Evolutionary conservation across 30 jellyfish, hydroid and myxozoan genomes (phyloP).

Genomic region (Mastigias papua): DNA sequence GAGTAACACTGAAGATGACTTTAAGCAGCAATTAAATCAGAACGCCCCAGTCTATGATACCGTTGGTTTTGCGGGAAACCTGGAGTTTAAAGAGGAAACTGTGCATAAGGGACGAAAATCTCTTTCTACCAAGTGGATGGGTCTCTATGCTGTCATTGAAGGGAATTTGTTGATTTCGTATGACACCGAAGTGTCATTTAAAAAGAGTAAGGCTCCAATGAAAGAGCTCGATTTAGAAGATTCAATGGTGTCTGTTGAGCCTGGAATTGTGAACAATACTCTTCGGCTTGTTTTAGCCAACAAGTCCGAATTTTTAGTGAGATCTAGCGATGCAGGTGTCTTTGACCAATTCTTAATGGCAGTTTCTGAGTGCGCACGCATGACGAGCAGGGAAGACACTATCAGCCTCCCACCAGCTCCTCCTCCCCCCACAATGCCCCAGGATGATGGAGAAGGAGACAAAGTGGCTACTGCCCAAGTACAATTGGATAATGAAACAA

Average conservation of each 20-base stretch:
- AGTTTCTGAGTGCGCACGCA: constrained; percentile 57
- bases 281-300: constrained; percentile 55
- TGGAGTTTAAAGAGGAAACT: constrained; percentile 40
- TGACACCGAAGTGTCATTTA: constrained; percentile 25
- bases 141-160: constrained; percentile 25
- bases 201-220: constrained; percentile 6
- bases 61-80: constrained; percentile 55
- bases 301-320: constrained; percentile 41
- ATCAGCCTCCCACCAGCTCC: constrained; percentile 69
- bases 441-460: neutral
- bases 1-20: constrained; percentile 10
- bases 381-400: constrained; percentile 49
- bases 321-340: constrained; percentile 34
- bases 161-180: constrained; percentile 2
- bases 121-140: constrained; percentile 46
- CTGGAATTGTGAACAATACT: neutral
- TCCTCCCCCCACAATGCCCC: constrained; percentile 67
- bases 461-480: no score
- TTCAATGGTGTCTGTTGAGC: constrained; percentile 46
- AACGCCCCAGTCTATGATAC: neutral
- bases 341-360: constrained; percentile 72
- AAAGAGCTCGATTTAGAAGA: constrained; percentile 19
- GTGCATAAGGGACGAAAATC: constrained; percentile 15
- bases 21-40: neutral
- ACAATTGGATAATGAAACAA: neutral